Evolutionary conservation across 2,113 vertebrate species (phyloP).

Genomic region (Canis aureus): DNA sequence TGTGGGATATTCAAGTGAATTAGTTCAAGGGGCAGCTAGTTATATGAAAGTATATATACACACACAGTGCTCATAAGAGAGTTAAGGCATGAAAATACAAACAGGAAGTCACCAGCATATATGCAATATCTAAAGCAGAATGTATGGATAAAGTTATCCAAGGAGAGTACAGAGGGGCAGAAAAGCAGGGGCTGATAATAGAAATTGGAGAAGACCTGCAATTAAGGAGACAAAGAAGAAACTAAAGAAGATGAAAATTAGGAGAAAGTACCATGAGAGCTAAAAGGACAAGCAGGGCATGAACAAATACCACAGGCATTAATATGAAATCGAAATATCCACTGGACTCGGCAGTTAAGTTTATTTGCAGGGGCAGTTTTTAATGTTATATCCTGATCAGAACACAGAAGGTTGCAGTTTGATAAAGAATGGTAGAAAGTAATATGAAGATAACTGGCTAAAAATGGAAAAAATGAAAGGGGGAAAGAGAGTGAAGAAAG

Average conservation of each 20-base stretch:
- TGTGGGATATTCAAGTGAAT: not conserved
- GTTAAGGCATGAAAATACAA: constrained; percentile 18
- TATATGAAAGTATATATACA: not conserved
- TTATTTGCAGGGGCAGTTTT: not conserved
- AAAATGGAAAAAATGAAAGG: not conserved
- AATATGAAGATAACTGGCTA: not conserved
- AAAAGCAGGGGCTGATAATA: not conserved
- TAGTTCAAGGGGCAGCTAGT: not conserved
- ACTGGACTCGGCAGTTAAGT: not conserved
- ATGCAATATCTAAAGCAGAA: not conserved
- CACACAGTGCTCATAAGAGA: not conserved
- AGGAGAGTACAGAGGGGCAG: not conserved
- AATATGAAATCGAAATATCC: constrained; percentile 35
- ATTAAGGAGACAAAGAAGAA: constrained; percentile 8
- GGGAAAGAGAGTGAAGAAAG: not conserved
- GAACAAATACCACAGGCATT: constrained; percentile 26
- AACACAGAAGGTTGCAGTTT: not conserved
- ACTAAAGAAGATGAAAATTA: constrained; percentile 15
- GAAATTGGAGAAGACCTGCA: not conserved
- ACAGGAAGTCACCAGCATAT: not conserved
- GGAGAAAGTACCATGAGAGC: not conserved
- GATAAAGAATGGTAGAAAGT: constrained; percentile 57
- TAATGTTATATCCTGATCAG: constrained; percentile 20
- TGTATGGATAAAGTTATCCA: not conserved
- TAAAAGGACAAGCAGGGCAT: not conserved